Conservation (phyloP, 2,888 invertebrate genomes). For the Eristalis intricaria region DNA sequence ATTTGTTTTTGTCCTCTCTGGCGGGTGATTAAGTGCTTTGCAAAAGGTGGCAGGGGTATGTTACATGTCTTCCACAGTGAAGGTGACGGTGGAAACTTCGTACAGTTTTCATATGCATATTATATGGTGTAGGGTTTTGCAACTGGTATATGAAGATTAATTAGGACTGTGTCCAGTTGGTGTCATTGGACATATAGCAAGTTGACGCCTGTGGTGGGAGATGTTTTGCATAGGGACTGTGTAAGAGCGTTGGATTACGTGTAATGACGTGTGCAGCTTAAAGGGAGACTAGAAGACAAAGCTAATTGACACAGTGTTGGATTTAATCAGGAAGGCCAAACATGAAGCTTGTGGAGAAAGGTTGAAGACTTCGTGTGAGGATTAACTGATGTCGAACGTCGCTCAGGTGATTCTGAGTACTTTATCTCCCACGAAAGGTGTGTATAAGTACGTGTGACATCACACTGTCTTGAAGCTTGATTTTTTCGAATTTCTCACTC, state of each 20-base stretch:
- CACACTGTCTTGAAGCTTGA: too few relatives aligned
- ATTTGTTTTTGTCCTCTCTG: conserved; percentile 40
- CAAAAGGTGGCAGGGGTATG: not conserved
- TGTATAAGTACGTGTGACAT: too few relatives aligned
- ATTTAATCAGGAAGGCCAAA: too few relatives aligned
- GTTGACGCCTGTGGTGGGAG: not conserved
- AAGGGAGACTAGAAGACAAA: too few relatives aligned
- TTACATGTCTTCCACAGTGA: not conserved
- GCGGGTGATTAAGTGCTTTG: conserved; percentile 3
- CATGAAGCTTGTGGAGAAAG: too few relatives aligned
- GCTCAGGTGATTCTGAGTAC: too few relatives aligned
- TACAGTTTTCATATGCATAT: not conserved
- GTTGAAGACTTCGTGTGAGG: too few relatives aligned
- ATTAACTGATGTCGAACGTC: too few relatives aligned
- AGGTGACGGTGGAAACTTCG: conserved; percentile 11
- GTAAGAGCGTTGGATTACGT: not conserved
- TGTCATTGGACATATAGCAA: conserved; percentile 23
- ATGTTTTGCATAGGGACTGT: not conserved
- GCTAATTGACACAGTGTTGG: too few relatives aligned
- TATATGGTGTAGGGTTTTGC: not conserved
- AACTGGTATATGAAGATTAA: conserved; percentile 60
- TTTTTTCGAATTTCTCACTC: too few relatives aligned
- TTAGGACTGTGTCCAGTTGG: conserved; percentile 36
- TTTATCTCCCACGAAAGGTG: too few relatives aligned
- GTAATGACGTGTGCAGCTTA: too few relatives aligned